A percentile compares a stretch with the other conserved stretches of the same genome.
Evolutionary conservation across 92 coral and sea anemone species (phyloP).

Genomic region (Palythoa heliodiscus): DNA sequence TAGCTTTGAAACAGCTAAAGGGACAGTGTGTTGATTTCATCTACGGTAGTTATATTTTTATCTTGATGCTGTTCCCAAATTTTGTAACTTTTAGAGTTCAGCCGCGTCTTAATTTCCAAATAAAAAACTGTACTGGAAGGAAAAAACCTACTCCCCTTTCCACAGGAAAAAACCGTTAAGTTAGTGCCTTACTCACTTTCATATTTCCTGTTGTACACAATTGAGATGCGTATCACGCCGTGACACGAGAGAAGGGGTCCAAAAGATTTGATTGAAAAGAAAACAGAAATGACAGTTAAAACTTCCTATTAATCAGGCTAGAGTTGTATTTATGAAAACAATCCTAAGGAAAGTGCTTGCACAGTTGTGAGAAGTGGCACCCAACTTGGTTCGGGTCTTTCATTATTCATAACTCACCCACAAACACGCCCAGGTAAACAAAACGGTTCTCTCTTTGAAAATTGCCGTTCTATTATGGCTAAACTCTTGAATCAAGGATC

Average conservation of each 20-base stretch:
- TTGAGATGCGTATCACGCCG: slow-evolving; percentile 24
- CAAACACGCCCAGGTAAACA: slow-evolving; percentile 42
- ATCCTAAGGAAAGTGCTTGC: neutral
- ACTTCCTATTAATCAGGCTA: slow-evolving; percentile 42
- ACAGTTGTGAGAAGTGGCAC: slow-evolving; percentile 23
- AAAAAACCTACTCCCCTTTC: neutral
- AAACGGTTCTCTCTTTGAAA: slow-evolving; percentile 35
- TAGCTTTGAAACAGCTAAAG: slow-evolving; percentile 22
- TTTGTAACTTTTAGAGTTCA: neutral
- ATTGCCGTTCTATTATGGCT: slow-evolving; percentile 20
- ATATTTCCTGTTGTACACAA: slow-evolving; percentile 25
- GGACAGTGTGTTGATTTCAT: slow-evolving; percentile 12
- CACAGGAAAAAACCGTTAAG: neutral
- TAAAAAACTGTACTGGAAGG: neutral
- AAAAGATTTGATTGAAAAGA: slow-evolving; percentile 28
- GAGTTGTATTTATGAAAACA: slow-evolving; percentile 38
- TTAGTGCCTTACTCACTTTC: neutral
- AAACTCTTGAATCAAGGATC: neutral
- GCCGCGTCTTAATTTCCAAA: neutral
- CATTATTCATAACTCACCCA: slow-evolving; percentile 37
- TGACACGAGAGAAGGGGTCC: neutral
- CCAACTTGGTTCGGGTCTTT: slow-evolving; percentile 29
- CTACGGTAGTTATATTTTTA: slow-evolving; percentile 1
- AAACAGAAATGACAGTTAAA: slow-evolving; percentile 25
- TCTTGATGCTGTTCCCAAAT: neutral